A percentile compares a stretch with the other conserved stretches of the same genome.
Evolutionary conservation across 2,797 vertebrate species (phyloP).

Genomic region (Podargus strigoides): DNA sequence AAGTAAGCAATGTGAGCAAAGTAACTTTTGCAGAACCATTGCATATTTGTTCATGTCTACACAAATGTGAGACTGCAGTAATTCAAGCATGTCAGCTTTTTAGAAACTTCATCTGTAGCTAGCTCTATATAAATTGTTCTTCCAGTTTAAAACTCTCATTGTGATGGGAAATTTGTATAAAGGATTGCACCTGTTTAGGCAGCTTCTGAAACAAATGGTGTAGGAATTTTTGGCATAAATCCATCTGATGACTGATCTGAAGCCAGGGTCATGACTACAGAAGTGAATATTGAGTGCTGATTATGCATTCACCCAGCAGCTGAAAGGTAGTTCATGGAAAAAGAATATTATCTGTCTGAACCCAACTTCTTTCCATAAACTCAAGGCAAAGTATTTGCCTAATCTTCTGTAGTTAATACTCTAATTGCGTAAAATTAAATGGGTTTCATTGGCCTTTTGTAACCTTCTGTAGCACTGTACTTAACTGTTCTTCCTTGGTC

Average conservation of each 20-base stretch:
- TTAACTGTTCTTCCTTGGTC: conserved; percentile 38
- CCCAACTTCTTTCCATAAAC: neutral
- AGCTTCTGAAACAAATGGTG: conserved; percentile 51
- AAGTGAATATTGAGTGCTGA: conserved; percentile 24
- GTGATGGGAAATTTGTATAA: neutral
- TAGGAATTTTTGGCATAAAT: conserved; percentile 42
- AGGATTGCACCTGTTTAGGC: conserved; percentile 47
- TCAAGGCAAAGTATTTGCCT: neutral
- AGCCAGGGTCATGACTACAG: conserved; percentile 1
- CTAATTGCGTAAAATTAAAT: conserved; percentile 16
- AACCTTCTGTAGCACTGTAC: conserved; percentile 23
- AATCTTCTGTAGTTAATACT: neutral
- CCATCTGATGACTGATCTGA: neutral
- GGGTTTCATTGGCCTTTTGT: conserved; percentile 15
- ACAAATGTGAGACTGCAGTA: neutral
- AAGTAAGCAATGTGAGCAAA: conserved; percentile 1
- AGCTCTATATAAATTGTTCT: conserved; percentile 19
- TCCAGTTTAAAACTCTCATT: neutral
- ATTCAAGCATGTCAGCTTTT: conserved; percentile 3
- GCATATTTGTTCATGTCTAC: neutral
- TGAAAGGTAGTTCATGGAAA: neutral
- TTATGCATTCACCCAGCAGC: conserved; percentile 27
- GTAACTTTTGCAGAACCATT: neutral
- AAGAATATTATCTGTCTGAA: neutral
- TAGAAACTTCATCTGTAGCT: conserved; percentile 8